phyloP scores from a whole-genome alignment of 2,797 vertebrate species.

The Eulemur mongoz region DNA sequence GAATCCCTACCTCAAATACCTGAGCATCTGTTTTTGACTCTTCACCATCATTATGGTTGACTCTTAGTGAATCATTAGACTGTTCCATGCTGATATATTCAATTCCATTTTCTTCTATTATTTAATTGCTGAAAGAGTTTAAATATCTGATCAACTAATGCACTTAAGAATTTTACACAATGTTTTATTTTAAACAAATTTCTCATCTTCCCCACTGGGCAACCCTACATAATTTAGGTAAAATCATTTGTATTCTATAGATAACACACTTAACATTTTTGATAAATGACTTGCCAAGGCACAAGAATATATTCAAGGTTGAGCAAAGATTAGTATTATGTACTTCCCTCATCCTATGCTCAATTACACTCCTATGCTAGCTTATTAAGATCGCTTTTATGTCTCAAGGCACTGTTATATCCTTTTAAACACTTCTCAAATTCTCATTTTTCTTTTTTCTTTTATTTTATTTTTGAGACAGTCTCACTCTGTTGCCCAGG shows the following conservation, averaged over 20 bases:
- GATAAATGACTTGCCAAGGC: conserved; percentile 13
- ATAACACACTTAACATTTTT: conserved; percentile 38
- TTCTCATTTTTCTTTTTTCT: neutral
- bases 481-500: too few species aligned
- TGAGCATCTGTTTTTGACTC: conserved; percentile 61
- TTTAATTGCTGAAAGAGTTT: conserved; percentile 80
- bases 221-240: conserved; percentile 20
- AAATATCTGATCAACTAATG: conserved; percentile 53
- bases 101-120: conserved; percentile 82
- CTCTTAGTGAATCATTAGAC: conserved; percentile 71
- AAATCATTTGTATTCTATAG: neutral
- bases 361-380: neutral
- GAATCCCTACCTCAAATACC: conserved; percentile 77
- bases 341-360: neutral
- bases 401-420: neutral
- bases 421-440: conserved; percentile 28
- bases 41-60: conserved; percentile 59
- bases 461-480: too few species aligned
- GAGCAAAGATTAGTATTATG: conserved; percentile 18
- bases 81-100: conserved; percentile 72
- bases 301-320: conserved; percentile 32
- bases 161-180: conserved; percentile 7
- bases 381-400: conserved; percentile 27
- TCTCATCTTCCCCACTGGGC: neutral
- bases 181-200: conserved; percentile 15